Conservation (phyloP, 2,888 invertebrate species). For the Scaptomyza parva region DNA sequence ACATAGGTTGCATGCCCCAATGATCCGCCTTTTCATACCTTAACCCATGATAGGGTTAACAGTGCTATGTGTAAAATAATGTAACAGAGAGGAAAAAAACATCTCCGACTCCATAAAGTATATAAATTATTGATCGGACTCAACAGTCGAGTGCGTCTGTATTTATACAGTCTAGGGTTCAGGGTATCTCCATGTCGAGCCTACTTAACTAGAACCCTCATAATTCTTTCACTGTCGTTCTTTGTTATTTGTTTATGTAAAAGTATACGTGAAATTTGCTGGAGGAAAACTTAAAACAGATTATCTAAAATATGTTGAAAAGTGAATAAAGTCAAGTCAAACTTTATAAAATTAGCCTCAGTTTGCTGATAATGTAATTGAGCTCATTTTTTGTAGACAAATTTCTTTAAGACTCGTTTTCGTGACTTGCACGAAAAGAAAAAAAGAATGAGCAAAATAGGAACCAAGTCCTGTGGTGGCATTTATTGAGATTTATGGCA, state of each 20-base stretch:
- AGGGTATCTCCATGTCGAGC: too few species aligned
- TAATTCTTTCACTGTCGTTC: slow-evolving; percentile 4
- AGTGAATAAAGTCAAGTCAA: background rate
- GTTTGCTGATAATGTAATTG: background rate
- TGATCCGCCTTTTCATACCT: slow-evolving; percentile 26
- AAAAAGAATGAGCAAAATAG: background rate
- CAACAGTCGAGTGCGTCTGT: too few species aligned
- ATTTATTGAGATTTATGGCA: slow-evolving; percentile 31
- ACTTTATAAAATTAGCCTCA: background rate
- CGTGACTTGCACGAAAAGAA: background rate
- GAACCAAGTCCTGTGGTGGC: slow-evolving; percentile 10
- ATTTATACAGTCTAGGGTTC: too few species aligned
- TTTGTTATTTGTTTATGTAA: slow-evolving; percentile 6
- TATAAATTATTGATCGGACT: too few species aligned
- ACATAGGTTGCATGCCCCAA: slow-evolving; percentile 1
- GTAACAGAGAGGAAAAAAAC: too few species aligned
- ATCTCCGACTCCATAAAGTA: too few species aligned
- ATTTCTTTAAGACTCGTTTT: background rate
- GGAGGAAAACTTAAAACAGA: background rate
- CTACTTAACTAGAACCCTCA: too few species aligned
- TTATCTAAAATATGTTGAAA: background rate
- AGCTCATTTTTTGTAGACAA: background rate
- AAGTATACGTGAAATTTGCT: background rate
- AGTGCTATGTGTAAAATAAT: too few species aligned
- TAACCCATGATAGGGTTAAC: too few species aligned